Base-by-base conservation (phyloP, 2,888 invertebrate species). In the Lepidochrysops patricia region DNA sequence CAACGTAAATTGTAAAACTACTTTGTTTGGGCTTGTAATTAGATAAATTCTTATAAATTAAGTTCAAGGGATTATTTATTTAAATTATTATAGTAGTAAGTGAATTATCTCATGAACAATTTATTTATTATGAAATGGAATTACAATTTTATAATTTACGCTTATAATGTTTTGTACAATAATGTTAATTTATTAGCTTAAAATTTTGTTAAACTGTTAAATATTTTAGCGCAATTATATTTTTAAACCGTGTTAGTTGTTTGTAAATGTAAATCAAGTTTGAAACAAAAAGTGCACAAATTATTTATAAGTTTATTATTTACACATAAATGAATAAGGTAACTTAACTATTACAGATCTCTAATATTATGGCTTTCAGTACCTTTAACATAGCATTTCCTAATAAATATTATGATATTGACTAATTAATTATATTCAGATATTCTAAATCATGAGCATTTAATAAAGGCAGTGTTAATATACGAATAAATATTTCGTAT, bases 331-430 rank as follows among this genome's bases (percentile, higher is more conserved):
- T 74, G 72, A 69, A 68, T 71, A 75, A 71, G 88, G 86, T 87
- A 87, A 88, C 87, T 84, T 87, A 86, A 73, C 60, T 76, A 75
- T 80, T 75, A 76, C 64, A 67, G 69, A 74, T 72, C 67, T 70
- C 72, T 80, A 80, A 69, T 65, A 66, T 68, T 88, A 88, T 88
- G 87, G 87, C 87, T 84, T 54, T 32, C 82, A 32, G 25, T 50
- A 50, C 79, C 78, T 79, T 79, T 72, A 62, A 48, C 4, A 57
- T 35, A 13, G 19, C 19, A 54, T 13, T 57, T 25, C 43, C 23
- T 57, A 52, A n/a, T 50, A 37, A 35, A 59, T 59, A 26, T 52
- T 26, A 50, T 58, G 37, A 27, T 57, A 37, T 43, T 15, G 32
- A 35, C 50, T 52, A 58, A 58, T 19, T 58, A 50, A 49, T 35